phyloP scores from a whole-genome alignment of 1,140 invertebrate species.

The Hylaeus anthracinus region DNA sequence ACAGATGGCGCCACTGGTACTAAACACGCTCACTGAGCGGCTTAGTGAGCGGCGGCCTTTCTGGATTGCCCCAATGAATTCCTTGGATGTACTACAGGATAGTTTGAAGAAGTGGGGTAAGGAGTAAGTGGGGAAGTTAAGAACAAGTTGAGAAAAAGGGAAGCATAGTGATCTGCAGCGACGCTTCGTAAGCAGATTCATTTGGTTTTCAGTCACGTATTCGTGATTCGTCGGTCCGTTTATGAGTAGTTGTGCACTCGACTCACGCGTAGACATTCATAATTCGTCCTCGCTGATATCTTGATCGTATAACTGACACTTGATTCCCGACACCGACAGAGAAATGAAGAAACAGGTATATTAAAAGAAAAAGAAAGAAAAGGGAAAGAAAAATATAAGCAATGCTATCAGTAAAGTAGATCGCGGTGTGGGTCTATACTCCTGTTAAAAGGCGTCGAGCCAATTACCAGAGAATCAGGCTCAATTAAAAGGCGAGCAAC shows the following conservation, averaged over 20 bases:
- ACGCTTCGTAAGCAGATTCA: conserved; percentile 24
- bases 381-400: too few relatives aligned
- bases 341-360: conserved; percentile 12
- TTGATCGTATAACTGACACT: background rate
- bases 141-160: conserved; percentile 9
- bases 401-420: conserved; percentile 33
- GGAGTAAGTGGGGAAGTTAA: conserved; percentile 24
- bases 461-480: conserved; percentile 42
- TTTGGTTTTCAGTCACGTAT: conserved; percentile 53
- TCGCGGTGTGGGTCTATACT: conserved; percentile 19
- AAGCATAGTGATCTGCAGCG: conserved; percentile 17
- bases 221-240: conserved; percentile 25
- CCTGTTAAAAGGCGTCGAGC: conserved; percentile 28
- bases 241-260: conserved; percentile 2
- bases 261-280: conserved; percentile 5
- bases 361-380: background rate
- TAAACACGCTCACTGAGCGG: too few relatives aligned
- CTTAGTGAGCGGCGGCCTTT: too few relatives aligned
- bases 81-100: conserved; percentile 20
- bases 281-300: background rate
- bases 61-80: conserved; percentile 6
- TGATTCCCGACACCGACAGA: background rate
- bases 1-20: too few relatives aligned
- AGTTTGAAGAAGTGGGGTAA: conserved; percentile 42
- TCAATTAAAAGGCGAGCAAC: conserved; percentile 47